A percentile compares a stretch with the other conserved stretches of the same genome.
Evolutionary conservation across 2,888 invertebrate genomes (phyloP).

Genomic region (Tiliacea aurago): DNA sequence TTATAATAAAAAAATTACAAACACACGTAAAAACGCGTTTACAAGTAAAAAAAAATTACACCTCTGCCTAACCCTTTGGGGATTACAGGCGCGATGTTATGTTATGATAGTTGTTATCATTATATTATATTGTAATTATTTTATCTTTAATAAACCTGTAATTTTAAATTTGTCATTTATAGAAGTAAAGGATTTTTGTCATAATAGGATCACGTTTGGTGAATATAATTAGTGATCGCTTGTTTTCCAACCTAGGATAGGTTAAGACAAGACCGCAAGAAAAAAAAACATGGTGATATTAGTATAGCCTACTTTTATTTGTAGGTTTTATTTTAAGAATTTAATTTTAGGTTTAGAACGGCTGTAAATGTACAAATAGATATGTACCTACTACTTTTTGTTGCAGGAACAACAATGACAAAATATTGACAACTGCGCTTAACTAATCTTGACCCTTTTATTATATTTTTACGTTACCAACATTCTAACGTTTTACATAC

Average conservation of each 20-base stretch:
- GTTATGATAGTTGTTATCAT: too few relatives aligned
- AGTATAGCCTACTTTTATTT: not conserved
- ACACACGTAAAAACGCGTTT: too few relatives aligned
- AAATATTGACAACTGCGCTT: not conserved
- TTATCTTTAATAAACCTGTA: too few relatives aligned
- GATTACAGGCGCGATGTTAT: too few relatives aligned
- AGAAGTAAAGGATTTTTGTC: too few relatives aligned
- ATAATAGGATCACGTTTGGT: too few relatives aligned
- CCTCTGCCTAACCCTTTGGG: too few relatives aligned
- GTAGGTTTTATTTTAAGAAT: not conserved
- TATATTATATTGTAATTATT: too few relatives aligned
- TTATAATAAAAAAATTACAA: too few relatives aligned
- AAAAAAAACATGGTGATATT: not conserved
- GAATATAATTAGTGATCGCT: not conserved
- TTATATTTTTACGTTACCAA: constrained; percentile 8
- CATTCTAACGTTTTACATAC: constrained; percentile 52
- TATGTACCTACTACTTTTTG: not conserved
- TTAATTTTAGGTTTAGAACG: accelerated
- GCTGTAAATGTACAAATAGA: not conserved
- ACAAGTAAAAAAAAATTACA: too few relatives aligned
- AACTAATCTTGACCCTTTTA: constrained; percentile 58
- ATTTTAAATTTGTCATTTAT: too few relatives aligned
- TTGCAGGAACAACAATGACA: not conserved
- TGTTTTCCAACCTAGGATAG: too few relatives aligned
- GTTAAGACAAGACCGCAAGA: not conserved